Evolutionary conservation across 2,797 vertebrate genomes (phyloP).

Genomic region (Crypturellus tataupa): DNA sequence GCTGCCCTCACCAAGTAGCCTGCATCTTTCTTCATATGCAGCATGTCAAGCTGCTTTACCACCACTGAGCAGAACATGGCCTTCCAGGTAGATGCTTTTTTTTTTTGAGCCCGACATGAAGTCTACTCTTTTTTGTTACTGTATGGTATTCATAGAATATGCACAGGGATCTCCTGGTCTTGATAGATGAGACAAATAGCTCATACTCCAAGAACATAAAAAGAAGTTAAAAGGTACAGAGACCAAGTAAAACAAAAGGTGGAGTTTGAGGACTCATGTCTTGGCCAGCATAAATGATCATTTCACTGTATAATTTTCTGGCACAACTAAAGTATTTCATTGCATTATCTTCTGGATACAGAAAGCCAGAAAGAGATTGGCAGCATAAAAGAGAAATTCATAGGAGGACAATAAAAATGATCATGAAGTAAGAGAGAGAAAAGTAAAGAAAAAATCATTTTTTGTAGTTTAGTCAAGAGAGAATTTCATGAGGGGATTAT

Average conservation of each 20-base stretch:
- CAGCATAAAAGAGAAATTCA: conserved; percentile 5
- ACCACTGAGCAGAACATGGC: neutral
- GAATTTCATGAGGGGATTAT: conserved; percentile 55
- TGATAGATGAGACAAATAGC: neutral
- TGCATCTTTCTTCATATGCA: neutral
- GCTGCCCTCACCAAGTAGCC: neutral
- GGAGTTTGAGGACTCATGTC: neutral
- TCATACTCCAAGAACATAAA: neutral
- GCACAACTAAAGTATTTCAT: neutral
- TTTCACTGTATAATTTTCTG: neutral
- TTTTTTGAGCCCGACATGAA: neutral
- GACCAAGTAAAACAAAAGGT: neutral
- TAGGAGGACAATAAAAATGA: neutral
- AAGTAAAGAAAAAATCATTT: neutral
- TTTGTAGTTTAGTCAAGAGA: conserved; percentile 47
- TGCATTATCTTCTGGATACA: neutral
- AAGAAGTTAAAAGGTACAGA: neutral
- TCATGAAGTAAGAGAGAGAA: neutral
- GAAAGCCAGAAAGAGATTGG: conserved; percentile 11
- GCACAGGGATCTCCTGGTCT: neutral
- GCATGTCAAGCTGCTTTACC: accelerated
- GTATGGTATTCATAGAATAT: neutral
- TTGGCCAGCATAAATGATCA: neutral
- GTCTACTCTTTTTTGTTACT: neutral
- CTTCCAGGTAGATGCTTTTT: neutral